A percentile compares a stretch with the other conserved stretches of the same genome.
Conservation (phyloP, 92 coral and sea anemone genomes). For the Scolanthus callimorphus region DNA sequence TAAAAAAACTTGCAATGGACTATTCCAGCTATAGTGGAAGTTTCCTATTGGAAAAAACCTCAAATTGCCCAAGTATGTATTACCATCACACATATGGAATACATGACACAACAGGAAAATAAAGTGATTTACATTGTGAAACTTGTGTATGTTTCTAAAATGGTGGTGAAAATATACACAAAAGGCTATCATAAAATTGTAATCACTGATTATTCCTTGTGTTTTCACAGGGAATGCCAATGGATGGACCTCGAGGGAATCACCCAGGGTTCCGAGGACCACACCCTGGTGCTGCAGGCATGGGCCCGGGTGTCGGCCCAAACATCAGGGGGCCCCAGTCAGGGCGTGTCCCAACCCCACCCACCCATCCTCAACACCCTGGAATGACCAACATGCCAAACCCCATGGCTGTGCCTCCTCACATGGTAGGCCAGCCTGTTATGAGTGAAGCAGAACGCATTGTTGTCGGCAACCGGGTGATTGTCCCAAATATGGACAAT, state of each 20-base stretch:
- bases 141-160: too few relatives aligned
- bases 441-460: conserved; percentile 71
- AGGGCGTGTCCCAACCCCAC: conserved; percentile 31
- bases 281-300: conserved; percentile 16
- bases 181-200: too few relatives aligned
- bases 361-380: conserved; percentile 24
- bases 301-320: conserved; percentile 33
- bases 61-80: too few relatives aligned
- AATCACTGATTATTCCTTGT: too few relatives aligned
- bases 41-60: too few relatives aligned
- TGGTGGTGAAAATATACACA: too few relatives aligned
- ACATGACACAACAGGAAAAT: too few relatives aligned
- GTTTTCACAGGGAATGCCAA: conserved; percentile 12
- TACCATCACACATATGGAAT: too few relatives aligned
- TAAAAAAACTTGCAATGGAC: too few relatives aligned
- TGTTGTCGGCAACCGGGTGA: conserved; percentile 79
- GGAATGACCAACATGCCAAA: conserved; percentile 32
- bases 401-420: conserved; percentile 13
- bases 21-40: too few relatives aligned
- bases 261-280: conserved; percentile 35
- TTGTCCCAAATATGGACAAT: conserved; percentile 78
- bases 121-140: too few relatives aligned
- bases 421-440: conserved; percentile 28
- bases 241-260: conserved; percentile 18
- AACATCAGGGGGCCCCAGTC: conserved; percentile 19